These are phyloP conservation scores for Ophion costatus DNA, from an alignment of 2,888 invertebrate genomes.

Conservation along the genomic window DNA sequence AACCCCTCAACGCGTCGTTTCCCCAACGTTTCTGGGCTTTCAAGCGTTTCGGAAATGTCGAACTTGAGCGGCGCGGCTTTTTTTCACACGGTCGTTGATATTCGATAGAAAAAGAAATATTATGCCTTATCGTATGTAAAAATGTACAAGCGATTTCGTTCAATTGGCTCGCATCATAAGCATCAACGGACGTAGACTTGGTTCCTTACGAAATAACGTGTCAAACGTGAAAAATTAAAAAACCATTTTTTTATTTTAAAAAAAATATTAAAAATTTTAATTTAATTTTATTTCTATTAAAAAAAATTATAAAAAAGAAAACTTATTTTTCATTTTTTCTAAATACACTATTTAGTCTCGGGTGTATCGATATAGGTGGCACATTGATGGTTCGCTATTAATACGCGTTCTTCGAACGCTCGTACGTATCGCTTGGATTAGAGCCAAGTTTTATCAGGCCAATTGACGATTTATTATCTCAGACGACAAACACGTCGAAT, in stretches of 20 bases:
- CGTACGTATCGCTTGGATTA: conserved; percentile 36
- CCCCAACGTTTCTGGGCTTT: background rate
- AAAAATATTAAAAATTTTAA: no score
- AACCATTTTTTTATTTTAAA: no score
- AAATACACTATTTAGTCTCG: conserved; percentile 19
- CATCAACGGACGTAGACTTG: no score
- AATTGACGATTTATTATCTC: conserved; percentile 35
- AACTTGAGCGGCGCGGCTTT: background rate
- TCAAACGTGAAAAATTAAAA: no score
- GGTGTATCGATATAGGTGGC: conserved; percentile 29
- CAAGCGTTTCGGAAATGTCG: background rate
- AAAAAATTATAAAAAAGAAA: no score
- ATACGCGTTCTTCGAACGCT: conserved; percentile 52
- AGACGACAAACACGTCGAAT: conserved; percentile 1
- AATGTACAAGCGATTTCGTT: background rate
- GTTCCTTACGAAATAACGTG: background rate
- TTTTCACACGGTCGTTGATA: background rate
- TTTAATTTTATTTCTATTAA: no score
- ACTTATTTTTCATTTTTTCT: conserved; percentile 1
- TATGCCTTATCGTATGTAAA: background rate
- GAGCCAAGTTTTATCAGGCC: conserved; percentile 52
- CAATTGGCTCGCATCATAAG: background rate
- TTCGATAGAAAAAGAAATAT: background rate
- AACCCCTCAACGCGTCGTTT: background rate
- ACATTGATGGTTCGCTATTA: conserved; percentile 51